These are phyloP conservation scores for Linnaemya tessellans DNA, from an alignment of 2,888 invertebrate genomes.

Conservation along the genomic window DNA sequence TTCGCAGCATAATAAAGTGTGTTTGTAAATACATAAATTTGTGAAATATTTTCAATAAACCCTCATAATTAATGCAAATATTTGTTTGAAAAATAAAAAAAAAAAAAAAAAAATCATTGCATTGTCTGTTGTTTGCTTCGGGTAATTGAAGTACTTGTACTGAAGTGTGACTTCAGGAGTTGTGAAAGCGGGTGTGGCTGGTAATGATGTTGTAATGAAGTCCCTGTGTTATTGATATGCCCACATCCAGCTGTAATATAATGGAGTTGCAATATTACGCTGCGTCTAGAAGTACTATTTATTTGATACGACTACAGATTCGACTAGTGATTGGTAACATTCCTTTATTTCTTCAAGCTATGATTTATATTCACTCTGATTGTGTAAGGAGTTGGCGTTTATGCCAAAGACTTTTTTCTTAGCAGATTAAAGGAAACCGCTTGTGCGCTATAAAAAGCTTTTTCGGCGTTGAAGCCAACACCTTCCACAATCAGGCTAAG, in stretches of 20 bases:
- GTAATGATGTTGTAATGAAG: neutral
- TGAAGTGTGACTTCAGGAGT: neutral
- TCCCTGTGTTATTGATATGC: neutral
- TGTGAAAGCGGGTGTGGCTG: neutral
- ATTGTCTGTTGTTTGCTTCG: neutral
- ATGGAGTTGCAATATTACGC: neutral
- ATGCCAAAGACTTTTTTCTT: too few species aligned
- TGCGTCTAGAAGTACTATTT: neutral
- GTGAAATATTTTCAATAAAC: slow-evolving; percentile 64
- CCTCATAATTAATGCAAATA: slow-evolving; percentile 64
- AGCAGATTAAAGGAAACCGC: too few species aligned
- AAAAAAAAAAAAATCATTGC: slow-evolving; percentile 17
- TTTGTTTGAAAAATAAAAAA: slow-evolving; percentile 28
- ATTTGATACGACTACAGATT: neutral
- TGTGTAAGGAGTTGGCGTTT: too few species aligned
- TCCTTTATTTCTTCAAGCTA: too few species aligned
- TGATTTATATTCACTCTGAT: too few species aligned
- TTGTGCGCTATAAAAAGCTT: too few species aligned
- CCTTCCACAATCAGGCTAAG: too few species aligned
- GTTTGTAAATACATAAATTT: slow-evolving; percentile 42
- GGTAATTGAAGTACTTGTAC: slow-evolving; percentile 8
- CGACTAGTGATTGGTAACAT: neutral
- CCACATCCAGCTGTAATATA: neutral
- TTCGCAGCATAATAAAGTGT: neutral
- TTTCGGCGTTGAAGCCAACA: too few species aligned